A percentile compares a stretch with the other conserved stretches of the same genome.
Evolutionary conservation across 1,140 invertebrate species (phyloP).

Genomic region (Hylaeus anthracinus): DNA sequence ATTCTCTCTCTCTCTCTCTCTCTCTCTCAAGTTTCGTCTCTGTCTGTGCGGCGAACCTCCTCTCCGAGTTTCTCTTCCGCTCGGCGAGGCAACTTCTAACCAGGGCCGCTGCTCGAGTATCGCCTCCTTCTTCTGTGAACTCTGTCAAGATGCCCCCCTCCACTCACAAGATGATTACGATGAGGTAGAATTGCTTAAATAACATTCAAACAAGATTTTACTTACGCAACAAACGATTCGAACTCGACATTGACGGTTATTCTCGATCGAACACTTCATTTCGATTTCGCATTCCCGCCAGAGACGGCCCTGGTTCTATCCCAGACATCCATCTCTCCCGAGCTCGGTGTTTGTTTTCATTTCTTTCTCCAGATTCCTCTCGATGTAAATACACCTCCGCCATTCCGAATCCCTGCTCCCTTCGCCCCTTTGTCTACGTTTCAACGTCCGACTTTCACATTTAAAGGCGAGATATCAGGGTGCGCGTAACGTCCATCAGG

Average conservation of each 20-base stretch:
- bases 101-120: background rate
- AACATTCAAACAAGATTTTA: no score
- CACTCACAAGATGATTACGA: no score
- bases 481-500: no score
- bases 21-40: background rate
- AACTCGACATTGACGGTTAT: no score
- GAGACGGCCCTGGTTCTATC: background rate
- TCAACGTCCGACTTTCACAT: constrained; percentile 1
- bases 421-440: constrained; percentile 1
- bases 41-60: background rate
- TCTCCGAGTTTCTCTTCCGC: background rate
- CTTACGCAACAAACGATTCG: no score
- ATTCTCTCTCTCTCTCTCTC: background rate
- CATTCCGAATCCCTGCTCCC: background rate
- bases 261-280: no score
- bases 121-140: no score
- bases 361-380: background rate
- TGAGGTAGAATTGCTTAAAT: no score
- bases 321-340: background rate
- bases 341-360: constrained; percentile 8
- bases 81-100: background rate
- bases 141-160: no score
- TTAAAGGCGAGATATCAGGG: no score
- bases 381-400: background rate
- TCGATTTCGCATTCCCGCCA: no score